Conservation (phyloP, 2,797 vertebrate species). For the Pangasius sanitwongsei region DNA sequence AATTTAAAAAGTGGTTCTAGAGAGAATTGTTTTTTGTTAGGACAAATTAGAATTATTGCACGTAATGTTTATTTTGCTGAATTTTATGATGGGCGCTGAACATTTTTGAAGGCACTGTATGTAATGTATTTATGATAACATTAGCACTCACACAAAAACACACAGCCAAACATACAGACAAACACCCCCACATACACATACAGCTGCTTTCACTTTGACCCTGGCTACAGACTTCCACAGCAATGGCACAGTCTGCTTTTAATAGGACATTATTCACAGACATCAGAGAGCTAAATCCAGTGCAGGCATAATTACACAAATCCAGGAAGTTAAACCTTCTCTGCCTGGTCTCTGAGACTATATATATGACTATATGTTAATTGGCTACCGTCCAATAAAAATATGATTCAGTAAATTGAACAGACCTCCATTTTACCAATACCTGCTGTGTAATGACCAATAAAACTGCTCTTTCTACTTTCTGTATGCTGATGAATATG, state of each 20-base stretch:
- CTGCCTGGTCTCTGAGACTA: conserved; percentile 26
- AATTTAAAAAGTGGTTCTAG: neutral
- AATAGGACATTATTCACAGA: conserved; percentile 52
- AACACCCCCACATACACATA: conserved; percentile 28
- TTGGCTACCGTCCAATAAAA: conserved; percentile 46
- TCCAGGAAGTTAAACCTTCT: conserved; percentile 48
- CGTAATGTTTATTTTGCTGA: neutral
- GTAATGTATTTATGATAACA: neutral
- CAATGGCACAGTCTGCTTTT: conserved; percentile 49
- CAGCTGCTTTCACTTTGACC: conserved; percentile 56
- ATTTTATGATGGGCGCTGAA: neutral
- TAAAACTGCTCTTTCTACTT: conserved; percentile 34
- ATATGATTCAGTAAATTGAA: conserved; percentile 43
- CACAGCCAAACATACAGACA: neutral
- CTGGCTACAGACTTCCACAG: conserved; percentile 51
- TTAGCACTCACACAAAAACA: conserved; percentile 29
- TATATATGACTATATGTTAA: conserved; percentile 44
- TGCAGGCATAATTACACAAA: conserved; percentile 33
- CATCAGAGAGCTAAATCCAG: conserved; percentile 48
- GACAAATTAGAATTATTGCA: neutral
- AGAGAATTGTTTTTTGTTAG: neutral
- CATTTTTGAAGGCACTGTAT: neutral
- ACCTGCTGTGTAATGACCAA: conserved; percentile 26
- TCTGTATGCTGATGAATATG: conserved; percentile 34
- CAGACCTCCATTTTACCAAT: conserved; percentile 36